Conservation (phyloP, 2,113 vertebrate genomes). For the Terrapene triunguis region DNA sequence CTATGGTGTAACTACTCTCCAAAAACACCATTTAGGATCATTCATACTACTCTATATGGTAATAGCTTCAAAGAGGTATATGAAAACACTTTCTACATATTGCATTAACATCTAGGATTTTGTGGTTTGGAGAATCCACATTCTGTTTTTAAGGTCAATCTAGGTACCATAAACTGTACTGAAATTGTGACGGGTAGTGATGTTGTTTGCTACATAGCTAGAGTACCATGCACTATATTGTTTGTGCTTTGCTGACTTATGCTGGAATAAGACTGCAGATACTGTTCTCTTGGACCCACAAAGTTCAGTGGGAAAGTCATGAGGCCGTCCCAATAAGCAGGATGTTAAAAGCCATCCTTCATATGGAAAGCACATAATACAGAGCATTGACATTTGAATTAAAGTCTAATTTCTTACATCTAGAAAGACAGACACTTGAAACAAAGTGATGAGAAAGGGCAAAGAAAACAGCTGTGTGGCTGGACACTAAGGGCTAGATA, state of each 20-base stretch:
- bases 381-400: background rate
- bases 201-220: background rate
- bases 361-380: rapidly evolving
- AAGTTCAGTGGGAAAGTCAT: background rate
- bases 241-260: background rate
- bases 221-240: background rate
- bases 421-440: background rate
- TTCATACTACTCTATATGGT: background rate
- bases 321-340: background rate
- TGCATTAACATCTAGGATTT: background rate
- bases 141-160: background rate
- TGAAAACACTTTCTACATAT: background rate
- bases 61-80: background rate
- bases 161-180: background rate
- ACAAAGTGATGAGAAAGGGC: rapidly evolving
- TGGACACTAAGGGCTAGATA: background rate
- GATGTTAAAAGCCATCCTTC: background rate
- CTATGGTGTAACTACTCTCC: background rate
- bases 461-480: background rate
- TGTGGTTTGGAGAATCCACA: background rate
- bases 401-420: background rate
- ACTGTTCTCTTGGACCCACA: background rate
- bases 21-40: background rate
- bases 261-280: background rate
- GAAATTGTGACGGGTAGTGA: background rate